Percentiles rank a stretch among this genome's conserved stretches.
These are phyloP conservation scores for Thymallus thymallus DNA, from an alignment of 2,113 vertebrate species.

Conservation along the genomic window DNA sequence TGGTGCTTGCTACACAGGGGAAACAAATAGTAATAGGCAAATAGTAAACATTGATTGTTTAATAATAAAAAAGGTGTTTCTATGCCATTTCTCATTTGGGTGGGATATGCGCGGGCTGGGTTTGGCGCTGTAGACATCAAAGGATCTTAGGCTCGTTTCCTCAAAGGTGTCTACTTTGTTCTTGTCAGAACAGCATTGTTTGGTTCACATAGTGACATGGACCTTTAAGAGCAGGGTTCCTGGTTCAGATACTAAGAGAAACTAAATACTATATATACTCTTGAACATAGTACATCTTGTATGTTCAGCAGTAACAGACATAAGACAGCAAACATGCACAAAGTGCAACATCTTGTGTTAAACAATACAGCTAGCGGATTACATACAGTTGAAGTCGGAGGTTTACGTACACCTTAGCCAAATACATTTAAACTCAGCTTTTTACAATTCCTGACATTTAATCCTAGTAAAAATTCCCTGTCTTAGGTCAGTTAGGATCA, in stretches of 20 bases:
- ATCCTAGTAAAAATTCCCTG: too few species aligned
- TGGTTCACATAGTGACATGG: not conserved
- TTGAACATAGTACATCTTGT: too few species aligned
- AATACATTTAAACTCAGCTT: too few species aligned
- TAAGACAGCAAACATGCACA: too few species aligned
- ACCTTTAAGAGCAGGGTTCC: not conserved
- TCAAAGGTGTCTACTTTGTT: conserved; percentile 56
- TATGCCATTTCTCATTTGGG: conserved; percentile 64
- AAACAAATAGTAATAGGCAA: not conserved
- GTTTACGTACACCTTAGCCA: too few species aligned
- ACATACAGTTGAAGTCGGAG: too few species aligned
- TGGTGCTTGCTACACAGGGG: conserved; percentile 49
- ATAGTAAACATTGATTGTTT: not conserved
- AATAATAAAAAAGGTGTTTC: conserved; percentile 51
- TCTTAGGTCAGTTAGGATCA: too few species aligned
- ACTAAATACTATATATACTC: too few species aligned
- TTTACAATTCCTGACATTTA: too few species aligned
- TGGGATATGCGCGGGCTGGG: conserved; percentile 60
- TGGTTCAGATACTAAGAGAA: not conserved
- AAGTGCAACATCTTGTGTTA: too few species aligned
- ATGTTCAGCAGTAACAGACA: too few species aligned
- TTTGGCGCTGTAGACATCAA: conserved; percentile 70
- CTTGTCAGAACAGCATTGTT: not conserved
- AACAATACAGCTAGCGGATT: too few species aligned
- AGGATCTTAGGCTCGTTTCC: conserved; percentile 41